phyloP scores from a whole-genome alignment of 2,888 invertebrate genomes.

The Esperia sulphurella region DNA sequence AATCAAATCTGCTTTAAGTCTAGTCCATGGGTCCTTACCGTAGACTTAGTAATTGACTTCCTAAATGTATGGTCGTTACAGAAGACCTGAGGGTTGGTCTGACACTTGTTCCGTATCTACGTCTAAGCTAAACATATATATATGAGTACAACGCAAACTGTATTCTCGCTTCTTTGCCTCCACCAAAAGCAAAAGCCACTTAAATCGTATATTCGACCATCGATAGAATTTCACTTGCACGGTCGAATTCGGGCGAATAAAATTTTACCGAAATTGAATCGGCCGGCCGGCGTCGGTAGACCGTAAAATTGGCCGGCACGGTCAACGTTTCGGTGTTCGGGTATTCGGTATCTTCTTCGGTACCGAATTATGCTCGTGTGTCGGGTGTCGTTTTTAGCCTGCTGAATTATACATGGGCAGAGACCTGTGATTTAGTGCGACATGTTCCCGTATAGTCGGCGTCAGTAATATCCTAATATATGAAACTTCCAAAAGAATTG shows the following conservation, averaged over 20 bases:
- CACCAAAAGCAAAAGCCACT: conserved; percentile 41
- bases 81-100: no score
- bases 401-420: conserved; percentile 70
- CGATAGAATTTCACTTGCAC: conserved; percentile 68
- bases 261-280: conserved; percentile 77
- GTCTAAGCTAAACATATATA: no score
- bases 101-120: no score
- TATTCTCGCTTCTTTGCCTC: conserved; percentile 35
- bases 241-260: conserved; percentile 67
- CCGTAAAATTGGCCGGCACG: conserved; percentile 72
- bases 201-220: conserved; percentile 46
- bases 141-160: conserved; percentile 11
- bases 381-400: conserved; percentile 57
- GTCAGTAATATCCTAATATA: no score
- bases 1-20: no score
- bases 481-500: no score
- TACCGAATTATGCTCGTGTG: conserved; percentile 53
- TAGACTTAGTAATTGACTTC: no score
- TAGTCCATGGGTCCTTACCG: no score
- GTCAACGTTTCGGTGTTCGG: conserved; percentile 38
- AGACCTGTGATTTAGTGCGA: conserved; percentile 62
- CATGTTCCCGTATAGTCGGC: neutral
- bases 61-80: no score
- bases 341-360: conserved; percentile 56
- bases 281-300: conserved; percentile 60